These are phyloP conservation scores for Orestias chungarensis DNA, from an alignment of 2,797 vertebrate genomes.

Conservation along the genomic window DNA sequence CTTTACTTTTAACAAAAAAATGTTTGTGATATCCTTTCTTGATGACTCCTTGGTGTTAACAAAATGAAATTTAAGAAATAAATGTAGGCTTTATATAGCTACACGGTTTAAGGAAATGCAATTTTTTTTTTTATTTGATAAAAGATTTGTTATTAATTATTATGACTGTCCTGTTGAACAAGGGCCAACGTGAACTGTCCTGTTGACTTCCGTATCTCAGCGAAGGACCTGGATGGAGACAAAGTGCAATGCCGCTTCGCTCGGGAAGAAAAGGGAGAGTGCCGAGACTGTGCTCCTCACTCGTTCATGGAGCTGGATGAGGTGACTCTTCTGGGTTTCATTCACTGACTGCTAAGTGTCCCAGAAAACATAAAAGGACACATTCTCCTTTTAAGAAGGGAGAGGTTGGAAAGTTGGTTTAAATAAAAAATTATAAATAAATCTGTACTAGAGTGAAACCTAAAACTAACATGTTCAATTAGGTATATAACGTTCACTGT, in stretches of 20 bases:
- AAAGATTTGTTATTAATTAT: too few relatives aligned
- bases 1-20: neutral
- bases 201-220: slow-evolving; percentile 56
- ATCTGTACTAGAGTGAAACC: neutral
- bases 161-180: slow-evolving; percentile 8
- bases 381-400: neutral
- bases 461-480: neutral
- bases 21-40: neutral
- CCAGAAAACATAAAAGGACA: neutral
- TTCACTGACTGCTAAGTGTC: neutral
- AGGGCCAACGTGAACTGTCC: slow-evolving; percentile 69
- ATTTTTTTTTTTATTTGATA: too few relatives aligned
- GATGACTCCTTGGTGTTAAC: too few relatives aligned
- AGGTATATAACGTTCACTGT: neutral
- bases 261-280: slow-evolving; percentile 51
- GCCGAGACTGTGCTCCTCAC: slow-evolving; percentile 54
- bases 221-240: slow-evolving; percentile 77
- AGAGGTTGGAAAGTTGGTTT: neutral
- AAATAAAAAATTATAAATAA: too few relatives aligned
- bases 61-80: neutral
- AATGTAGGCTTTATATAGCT: neutral
- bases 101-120: neutral
- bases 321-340: slow-evolving; percentile 47
- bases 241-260: slow-evolving; percentile 72
- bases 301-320: slow-evolving; percentile 69